Evolutionary conservation across 2,888 invertebrate species (phyloP).

Genomic region (Patella pellucida): DNA sequence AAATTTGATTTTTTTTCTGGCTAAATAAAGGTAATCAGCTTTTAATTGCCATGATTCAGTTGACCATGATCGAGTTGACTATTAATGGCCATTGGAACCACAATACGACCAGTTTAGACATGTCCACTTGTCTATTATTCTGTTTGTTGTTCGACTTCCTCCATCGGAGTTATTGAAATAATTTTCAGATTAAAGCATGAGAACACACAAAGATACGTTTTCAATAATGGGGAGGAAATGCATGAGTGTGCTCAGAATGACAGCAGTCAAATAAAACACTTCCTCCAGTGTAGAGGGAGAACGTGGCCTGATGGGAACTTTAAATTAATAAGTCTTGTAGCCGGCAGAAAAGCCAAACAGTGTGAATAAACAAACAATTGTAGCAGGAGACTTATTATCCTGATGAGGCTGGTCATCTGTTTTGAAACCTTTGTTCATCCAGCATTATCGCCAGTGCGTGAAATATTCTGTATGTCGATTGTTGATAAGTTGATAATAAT

Average conservation of each 20-base stretch:
- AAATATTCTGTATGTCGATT: constrained; percentile 1
- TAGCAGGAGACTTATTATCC: no score
- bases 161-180: not conserved
- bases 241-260: not conserved
- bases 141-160: not conserved
- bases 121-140: not conserved
- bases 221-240: not conserved
- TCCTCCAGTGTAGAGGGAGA: not conserved
- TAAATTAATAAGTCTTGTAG: no score
- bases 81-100: not conserved
- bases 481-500: not conserved
- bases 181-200: not conserved
- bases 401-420: no score
- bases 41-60: no score
- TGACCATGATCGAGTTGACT: not conserved
- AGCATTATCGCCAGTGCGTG: not conserved
- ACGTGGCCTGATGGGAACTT: no score
- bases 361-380: no score
- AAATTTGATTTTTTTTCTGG: no score
- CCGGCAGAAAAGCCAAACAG: no score
- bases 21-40: no score
- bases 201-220: not conserved
- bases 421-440: not conserved
- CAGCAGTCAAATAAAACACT: constrained; percentile 4
- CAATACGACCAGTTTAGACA: not conserved